phyloP scores from a whole-genome alignment of 2,888 invertebrate genomes.

The Standfussiana lucernea region DNA sequence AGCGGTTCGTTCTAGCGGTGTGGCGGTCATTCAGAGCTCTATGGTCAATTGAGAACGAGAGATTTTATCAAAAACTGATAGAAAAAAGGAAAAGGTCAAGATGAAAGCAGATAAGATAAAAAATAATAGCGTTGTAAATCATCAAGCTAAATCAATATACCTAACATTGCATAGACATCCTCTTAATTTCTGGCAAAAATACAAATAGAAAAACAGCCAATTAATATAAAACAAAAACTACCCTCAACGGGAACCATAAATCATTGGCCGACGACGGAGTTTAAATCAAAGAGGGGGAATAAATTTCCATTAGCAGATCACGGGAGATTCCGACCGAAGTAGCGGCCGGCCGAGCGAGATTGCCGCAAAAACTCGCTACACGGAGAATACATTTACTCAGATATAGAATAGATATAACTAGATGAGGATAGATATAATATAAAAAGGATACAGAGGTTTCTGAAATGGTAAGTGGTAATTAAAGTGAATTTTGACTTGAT shows the following conservation, averaged over 20 bases:
- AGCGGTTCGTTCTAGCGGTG: background rate
- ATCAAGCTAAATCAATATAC: background rate
- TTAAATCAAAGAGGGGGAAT: slow-evolving; percentile 76
- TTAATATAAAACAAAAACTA: slow-evolving; percentile 48
- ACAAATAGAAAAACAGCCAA: background rate
- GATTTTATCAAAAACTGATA: background rate
- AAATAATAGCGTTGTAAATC: background rate
- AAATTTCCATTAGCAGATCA: slow-evolving; percentile 77
- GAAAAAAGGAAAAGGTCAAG: background rate
- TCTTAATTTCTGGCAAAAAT: background rate
- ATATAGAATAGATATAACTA: slow-evolving; percentile 15
- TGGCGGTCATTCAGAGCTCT: background rate
- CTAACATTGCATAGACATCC: background rate
- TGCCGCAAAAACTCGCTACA: slow-evolving; percentile 59
- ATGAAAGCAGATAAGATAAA: background rate
- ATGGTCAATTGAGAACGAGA: background rate
- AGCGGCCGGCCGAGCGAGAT: slow-evolving; percentile 56
- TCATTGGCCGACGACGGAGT: slow-evolving; percentile 71
- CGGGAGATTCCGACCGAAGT: slow-evolving; percentile 69
- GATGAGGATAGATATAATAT: slow-evolving; percentile 8
- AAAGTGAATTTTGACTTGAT: background rate
- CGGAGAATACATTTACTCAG: slow-evolving; percentile 54
- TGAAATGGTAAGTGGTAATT: background rate
- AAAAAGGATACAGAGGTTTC: slow-evolving; percentile 1
- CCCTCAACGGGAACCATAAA: slow-evolving; percentile 69